Conservation (phyloP, 2,113 vertebrate species). For the Ceyx margarethae region DNA sequence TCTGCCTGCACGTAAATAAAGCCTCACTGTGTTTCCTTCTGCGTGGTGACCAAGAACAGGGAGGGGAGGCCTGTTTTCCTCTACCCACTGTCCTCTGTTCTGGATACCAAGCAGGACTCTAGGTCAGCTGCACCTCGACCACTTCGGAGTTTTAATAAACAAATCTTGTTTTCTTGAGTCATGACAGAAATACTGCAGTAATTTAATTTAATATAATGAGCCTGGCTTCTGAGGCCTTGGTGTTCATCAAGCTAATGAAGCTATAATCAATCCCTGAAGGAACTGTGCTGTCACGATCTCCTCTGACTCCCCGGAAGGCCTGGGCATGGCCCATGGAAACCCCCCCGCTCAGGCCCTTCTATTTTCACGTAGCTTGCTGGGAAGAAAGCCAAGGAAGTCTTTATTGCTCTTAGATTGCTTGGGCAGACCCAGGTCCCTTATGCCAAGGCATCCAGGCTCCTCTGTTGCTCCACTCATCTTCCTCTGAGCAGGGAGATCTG, state of each 20-base stretch:
- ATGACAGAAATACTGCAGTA: not conserved
- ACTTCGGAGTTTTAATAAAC: not conserved
- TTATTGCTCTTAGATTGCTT: not conserved
- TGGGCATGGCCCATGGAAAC: not conserved
- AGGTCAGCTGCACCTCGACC: not conserved
- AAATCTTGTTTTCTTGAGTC: not conserved
- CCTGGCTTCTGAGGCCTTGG: not conserved
- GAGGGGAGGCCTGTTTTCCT: not conserved
- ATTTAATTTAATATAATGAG: not conserved
- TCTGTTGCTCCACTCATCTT: not conserved
- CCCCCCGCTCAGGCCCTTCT: no score
- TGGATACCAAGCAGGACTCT: not conserved
- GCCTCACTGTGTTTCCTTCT: not conserved
- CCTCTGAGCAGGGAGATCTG: not conserved
- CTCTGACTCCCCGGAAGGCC: not conserved
- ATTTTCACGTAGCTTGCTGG: not conserved
- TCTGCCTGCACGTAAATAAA: not conserved
- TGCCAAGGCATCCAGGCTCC: accelerated
- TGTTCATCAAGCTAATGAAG: not conserved
- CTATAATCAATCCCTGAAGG: not conserved
- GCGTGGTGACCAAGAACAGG: not conserved
- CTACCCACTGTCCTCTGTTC: not conserved
- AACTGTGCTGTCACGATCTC: not conserved
- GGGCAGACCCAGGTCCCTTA: not conserved
- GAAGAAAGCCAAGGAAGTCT: not conserved